Evolutionary conservation across 2,797 vertebrate genomes (phyloP).

Genomic region (Rhadinocentrus ornatus): DNA sequence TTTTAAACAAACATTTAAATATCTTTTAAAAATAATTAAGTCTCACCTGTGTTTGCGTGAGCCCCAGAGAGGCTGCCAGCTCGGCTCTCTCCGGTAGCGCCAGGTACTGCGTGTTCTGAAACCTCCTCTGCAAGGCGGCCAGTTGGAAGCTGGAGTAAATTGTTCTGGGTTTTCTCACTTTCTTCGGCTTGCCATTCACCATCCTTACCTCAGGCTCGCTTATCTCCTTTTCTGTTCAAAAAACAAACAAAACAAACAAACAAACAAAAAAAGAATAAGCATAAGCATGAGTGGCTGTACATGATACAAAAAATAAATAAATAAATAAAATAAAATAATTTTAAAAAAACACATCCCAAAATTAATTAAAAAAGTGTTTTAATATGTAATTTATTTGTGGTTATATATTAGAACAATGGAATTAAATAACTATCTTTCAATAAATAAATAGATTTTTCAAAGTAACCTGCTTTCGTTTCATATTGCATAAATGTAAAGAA

Average conservation of each 20-base stretch:
- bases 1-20: background rate
- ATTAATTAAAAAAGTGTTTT: background rate
- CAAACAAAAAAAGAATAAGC: too few species aligned
- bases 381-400: background rate
- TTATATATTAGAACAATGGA: background rate
- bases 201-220: constrained; percentile 95
- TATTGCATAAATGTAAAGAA: background rate
- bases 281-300: background rate
- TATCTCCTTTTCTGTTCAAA: constrained; percentile 91
- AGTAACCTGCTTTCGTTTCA: background rate
- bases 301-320: background rate
- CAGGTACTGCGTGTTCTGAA: constrained; percentile 99
- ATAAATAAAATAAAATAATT: too few species aligned
- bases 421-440: background rate
- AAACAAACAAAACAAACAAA: background rate
- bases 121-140: constrained; percentile 94
- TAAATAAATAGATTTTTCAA: too few species aligned
- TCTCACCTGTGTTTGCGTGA: constrained; percentile 96
- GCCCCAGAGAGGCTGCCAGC: constrained; percentile 94
- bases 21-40: background rate
- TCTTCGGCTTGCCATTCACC: constrained; percentile 99
- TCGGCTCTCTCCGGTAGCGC: constrained; percentile 97
- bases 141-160: constrained; percentile 99
- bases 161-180: constrained; percentile 96
- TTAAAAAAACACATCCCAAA: background rate